Base-by-base conservation (phyloP, 2,113 vertebrate genomes). In the Sander vitreus region DNA sequence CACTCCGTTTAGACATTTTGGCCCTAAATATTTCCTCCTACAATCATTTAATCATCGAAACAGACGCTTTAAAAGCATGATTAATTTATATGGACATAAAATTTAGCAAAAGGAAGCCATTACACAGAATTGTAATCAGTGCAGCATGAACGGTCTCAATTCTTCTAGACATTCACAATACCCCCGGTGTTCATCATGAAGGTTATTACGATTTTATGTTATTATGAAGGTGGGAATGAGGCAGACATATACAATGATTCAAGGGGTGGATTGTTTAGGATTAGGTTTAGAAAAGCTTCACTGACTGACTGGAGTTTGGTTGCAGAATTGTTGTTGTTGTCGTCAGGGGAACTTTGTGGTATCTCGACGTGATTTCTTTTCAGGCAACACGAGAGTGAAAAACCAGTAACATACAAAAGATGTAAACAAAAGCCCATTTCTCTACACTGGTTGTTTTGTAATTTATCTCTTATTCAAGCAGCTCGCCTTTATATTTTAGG, bases 11-110 rank as follows among this genome's bases (percentile, higher is more conserved):
- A 47, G 21, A 82, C 21, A 58, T 66, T 43, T n/a, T 27, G 13
- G 30, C 36, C 8, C 12, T 53, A 25, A 76, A 76, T 27, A 67
- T 47, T 69, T 81, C 51, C 71, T 77, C 58, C 21, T 36, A 45
- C 48, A 84, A 55, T 13, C 45, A 30, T 68, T 23, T 33, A 51
- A 78, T 59, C 58, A 76, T 51, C 60, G 30, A 5, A 62, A 16
- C 19, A 72, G 59, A 78, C 18, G n/a, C 50, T 30, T 39, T 58
- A 67, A 75, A 59, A 78, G 58, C 23, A 59, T 0, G 3, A 78
- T 33, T 47, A 4, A 58, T 71, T 78, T 33, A 70, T 69, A 65
- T 18, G 4, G 18, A 68, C 55, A 47, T 16, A 67, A 1, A 30
- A 63, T 25, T 6, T 14, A 54, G 39, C 19, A 21, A 25, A n/a